phyloP scores from a whole-genome alignment of 1,140 invertebrate genomes.

The Brachionus calyciflorus region DNA sequence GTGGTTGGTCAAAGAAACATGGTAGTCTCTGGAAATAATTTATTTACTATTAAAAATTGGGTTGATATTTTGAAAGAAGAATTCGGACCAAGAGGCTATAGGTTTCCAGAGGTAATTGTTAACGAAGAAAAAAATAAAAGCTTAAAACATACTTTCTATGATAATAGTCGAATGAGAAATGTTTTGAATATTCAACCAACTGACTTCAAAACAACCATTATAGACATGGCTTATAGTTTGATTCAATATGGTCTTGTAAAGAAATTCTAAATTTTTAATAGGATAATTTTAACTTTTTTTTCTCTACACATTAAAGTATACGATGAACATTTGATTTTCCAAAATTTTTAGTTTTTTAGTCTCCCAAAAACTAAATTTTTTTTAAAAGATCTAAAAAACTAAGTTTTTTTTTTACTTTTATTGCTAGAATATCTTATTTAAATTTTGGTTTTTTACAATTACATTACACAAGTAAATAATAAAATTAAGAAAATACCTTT shows the following conservation, averaged over 20 bases:
- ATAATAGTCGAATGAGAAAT: constrained; percentile 55
- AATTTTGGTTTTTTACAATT: too few relatives aligned
- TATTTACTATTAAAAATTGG: not conserved
- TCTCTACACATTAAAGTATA: too few relatives aligned
- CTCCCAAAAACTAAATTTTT: too few relatives aligned
- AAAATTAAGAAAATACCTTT: too few relatives aligned
- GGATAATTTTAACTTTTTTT: too few relatives aligned
- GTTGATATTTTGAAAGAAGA: constrained; percentile 19
- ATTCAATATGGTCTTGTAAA: constrained; percentile 62
- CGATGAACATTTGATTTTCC: too few relatives aligned
- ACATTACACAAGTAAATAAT: too few relatives aligned
- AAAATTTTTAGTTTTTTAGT: too few relatives aligned
- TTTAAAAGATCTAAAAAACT: too few relatives aligned
- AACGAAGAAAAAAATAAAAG: not conserved
- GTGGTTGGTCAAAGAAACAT: constrained; percentile 57
- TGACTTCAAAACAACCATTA: constrained; percentile 58
- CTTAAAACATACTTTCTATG: not conserved
- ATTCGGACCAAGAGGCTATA: not conserved
- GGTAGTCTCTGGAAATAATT: not conserved
- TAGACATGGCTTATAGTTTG: constrained; percentile 63
- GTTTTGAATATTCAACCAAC: constrained; percentile 59
- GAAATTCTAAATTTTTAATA: constrained; percentile 49
- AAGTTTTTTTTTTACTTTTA: too few relatives aligned
- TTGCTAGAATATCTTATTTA: too few relatives aligned
- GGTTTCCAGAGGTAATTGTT: not conserved